Evolutionary conservation across 2,888 invertebrate genomes (phyloP), one percentile per base, ranked within the genome.

Genomic region (Folsomia candida): DNA sequence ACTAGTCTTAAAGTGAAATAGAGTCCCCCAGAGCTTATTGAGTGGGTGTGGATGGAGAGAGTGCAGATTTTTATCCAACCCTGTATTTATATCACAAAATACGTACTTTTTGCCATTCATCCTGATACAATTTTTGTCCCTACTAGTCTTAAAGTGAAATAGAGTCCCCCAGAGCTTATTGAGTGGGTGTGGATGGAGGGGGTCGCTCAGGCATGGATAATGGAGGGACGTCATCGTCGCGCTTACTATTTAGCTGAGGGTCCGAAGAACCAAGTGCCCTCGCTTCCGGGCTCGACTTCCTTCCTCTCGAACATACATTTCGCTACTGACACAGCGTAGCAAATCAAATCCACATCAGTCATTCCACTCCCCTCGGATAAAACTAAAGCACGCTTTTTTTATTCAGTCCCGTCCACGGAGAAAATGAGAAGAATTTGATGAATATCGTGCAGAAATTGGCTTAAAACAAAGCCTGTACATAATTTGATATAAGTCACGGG

Each of bases 261-360:
- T 37, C 37, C 37, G 37, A 9, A 4, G 6, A 37, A 37, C 54
- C 54, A 54, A 54, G 54, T 54, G 54, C 54, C 54, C 54, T 54
- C 20, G 20, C 54, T 54, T 54, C 54, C 54, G 54, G 54, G 22
- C 54, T 54, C 20, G 37, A 54, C 54, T 54, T 54, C 54, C 54
- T 54, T 54, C 54, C 54, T 54, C 54, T n/a, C 6, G 37, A 37
- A 37, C 37, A n/a, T n/a, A n/a, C n/a, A n/a, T 37, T 37, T 37
- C 14, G 37, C 37, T 14, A 54, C 20, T 54, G 54, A 54, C 54
- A 54, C 20, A 20, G 54, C 54, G 54, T 26, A 60, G 3, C 60
- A 60, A 60, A 60, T 60, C 60, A 24, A 60, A 60, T 60, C 27
- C 60, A 60, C 24, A 26, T 60, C 60, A 60, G 6, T 60, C 27